Evolutionary conservation across 2,113 vertebrate genomes (phyloP).

Genomic region (Ailurus styani): DNA sequence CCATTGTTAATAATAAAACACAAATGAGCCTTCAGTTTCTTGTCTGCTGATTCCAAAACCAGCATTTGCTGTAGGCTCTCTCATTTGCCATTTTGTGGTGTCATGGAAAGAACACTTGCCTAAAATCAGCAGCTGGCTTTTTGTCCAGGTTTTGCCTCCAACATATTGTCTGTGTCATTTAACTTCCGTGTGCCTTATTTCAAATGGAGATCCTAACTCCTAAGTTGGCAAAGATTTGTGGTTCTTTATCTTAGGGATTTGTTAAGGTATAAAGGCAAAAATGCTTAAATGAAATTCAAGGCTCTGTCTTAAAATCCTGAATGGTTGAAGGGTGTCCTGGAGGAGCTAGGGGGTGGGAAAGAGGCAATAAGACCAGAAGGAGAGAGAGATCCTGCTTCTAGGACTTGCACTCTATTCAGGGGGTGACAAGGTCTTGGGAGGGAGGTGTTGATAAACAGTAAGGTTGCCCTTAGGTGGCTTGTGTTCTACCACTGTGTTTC

Average conservation of each 20-base stretch:
- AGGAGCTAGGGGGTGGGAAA: rapidly evolving
- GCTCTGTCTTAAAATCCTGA: neutral
- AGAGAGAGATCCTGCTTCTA: neutral
- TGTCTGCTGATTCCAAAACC: neutral
- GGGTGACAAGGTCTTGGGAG: neutral
- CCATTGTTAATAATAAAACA: conserved; percentile 50
- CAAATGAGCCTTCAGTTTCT: conserved; percentile 29
- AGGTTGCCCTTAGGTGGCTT: neutral
- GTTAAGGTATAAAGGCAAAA: neutral
- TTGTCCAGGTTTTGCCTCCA: neutral
- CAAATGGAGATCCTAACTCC: neutral
- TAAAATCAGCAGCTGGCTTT: neutral
- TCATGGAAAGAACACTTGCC: neutral
- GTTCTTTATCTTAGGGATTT: neutral
- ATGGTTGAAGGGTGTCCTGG: neutral
- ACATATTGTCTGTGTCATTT: rapidly evolving
- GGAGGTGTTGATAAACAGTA: neutral
- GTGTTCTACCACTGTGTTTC: neutral
- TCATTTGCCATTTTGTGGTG: neutral
- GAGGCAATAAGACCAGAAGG: neutral
- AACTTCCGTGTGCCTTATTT: neutral
- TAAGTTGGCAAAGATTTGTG: neutral
- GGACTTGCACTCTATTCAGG: neutral
- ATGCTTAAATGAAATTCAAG: neutral
- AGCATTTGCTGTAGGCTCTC: neutral